Base-by-base conservation (phyloP, 2,888 invertebrate genomes). In the Caradrina kadenii region DNA sequence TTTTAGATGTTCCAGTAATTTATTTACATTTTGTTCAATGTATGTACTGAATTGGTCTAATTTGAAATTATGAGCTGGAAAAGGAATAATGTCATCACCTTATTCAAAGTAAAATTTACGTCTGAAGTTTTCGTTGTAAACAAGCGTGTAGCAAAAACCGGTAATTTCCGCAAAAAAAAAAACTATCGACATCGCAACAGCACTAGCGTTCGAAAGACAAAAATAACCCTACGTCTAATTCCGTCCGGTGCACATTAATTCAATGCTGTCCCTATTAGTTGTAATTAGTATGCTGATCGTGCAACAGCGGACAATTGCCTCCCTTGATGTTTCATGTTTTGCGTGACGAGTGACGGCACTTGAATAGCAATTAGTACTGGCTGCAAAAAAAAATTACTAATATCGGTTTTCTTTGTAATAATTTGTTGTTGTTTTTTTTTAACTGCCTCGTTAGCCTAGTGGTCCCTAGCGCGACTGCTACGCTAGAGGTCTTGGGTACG, bases 141-240 rank as follows among this genome's bases (percentile, higher is more conserved):
- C 31, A 31, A 21, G 4, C 10, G 8, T 31, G 3, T 11, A 35
- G 6, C 31, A 74, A 74, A 73, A 80, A 81, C 71, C 81, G 81
- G n/a, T 59, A 54, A 35, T 45, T 45, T 50, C 62, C 67, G 63
- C 6, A 61, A 66, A 53, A 69, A 70, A 70, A 31, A 69, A 70
- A 70, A 31, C 26, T 66, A 67, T 80, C 69, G 79, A 76, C 11
- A 71, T 61, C 13, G 6, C n/a, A 13, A 68, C 81, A 76, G 65
- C 77, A 68, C 78, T 82, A 74, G 48, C 19, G 26, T 1, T 64
- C 35, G 8, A 35, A 35, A 35, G 7, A 73, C 56, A 70, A 72
- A 75, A 75, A 82, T 82, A 82, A 69, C 69, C 11, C 49, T 56
- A 31, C 66, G 21, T 70, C 48, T 66, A 71, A 64, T 73, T 59